Percentiles rank a stretch among this genome's conserved stretches.
Conservation (phyloP, 2,888 invertebrate species). For the Amaurobius ferox region DNA sequence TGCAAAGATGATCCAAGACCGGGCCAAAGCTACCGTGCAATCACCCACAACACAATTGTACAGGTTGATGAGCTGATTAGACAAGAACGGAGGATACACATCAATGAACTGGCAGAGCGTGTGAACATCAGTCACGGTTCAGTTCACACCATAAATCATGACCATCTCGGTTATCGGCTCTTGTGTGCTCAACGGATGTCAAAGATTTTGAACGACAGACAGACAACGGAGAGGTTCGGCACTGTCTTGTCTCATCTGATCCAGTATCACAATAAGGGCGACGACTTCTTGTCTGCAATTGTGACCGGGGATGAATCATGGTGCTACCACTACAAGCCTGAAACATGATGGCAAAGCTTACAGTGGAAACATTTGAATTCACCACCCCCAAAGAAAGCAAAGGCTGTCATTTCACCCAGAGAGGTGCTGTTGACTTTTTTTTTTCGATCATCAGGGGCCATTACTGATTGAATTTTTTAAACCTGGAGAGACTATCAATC, state of each 20-base stretch:
- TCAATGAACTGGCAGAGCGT: too few species aligned
- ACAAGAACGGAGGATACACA: background rate
- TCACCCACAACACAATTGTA: background rate
- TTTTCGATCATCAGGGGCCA: background rate
- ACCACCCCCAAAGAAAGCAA: background rate
- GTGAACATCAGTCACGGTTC: conserved; percentile 7
- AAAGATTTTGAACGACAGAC: background rate
- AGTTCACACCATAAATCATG: conserved; percentile 17
- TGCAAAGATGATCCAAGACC: conserved; percentile 8
- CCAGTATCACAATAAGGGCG: conserved; percentile 3
- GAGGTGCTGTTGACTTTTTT: background rate
- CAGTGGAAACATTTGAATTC: background rate
- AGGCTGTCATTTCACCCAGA: background rate
- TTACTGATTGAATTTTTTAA: background rate
- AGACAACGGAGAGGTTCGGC: background rate
- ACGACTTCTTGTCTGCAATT: conserved; percentile 18
- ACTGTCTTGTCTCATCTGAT: background rate
- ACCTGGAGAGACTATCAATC: background rate
- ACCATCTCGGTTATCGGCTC: conserved; percentile 16
- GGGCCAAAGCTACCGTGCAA: conserved; percentile 11
- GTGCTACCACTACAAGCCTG: background rate
- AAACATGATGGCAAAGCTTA: conserved; percentile 3
- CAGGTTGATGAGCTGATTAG: background rate
- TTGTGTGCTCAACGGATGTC: background rate
- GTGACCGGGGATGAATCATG: conserved; percentile 11